Evolutionary conservation across 2,113 vertebrate genomes (phyloP), one percentile per base, ranked within the genome.

Genomic region (Nothocercus julius): DNA sequence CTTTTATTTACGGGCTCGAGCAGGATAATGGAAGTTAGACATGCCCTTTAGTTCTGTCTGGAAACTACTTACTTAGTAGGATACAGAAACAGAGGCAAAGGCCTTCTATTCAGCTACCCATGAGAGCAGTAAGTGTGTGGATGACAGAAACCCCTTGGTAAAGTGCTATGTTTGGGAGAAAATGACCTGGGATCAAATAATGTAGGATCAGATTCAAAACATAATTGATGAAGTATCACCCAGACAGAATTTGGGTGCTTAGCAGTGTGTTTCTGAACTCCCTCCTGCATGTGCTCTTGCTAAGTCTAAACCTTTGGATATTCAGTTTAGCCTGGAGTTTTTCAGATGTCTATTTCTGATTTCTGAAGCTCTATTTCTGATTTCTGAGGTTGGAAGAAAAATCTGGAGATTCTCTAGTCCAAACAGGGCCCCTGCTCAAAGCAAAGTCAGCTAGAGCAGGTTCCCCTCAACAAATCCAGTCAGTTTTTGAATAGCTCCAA

Each of bases 401-500:
- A 21, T 68, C 18, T n/a, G 5, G 18, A 87, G 58, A 49, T 3
- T 5, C 1, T 21, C 17, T 59, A 30, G 8, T 68, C n/a, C 53
- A 72, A 25, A 1, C 20, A 58, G 30, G 11, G 30, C 3, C 7
- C 3, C 5, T 58, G 11, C 9, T n/a, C 70, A 79, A 63, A 75
- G 34, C 18, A 64, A 14, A 0, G 8, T n/a, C n/a, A 90, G 22
- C 36, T 54, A 51, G 11, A 80, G 32, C 67, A 63, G 0, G 0
- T 27, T 87, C 15, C 68, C 68, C 5, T 61, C 21, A 18, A 14
- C 18, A 7, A 20, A 6, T 42, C 17, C 24, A 24, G 10, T 32
- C n/a, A 16, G 54, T 34, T 83, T 85, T 64, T 90, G 0, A 38
- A 17, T 80, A 38, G 38, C 3, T 70, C 19, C 7, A 40, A 28